Percentiles rank a stretch among this genome's conserved stretches.
phyloP scores from a whole-genome alignment of 2,888 invertebrate species.

The Harpalus rubripes region DNA sequence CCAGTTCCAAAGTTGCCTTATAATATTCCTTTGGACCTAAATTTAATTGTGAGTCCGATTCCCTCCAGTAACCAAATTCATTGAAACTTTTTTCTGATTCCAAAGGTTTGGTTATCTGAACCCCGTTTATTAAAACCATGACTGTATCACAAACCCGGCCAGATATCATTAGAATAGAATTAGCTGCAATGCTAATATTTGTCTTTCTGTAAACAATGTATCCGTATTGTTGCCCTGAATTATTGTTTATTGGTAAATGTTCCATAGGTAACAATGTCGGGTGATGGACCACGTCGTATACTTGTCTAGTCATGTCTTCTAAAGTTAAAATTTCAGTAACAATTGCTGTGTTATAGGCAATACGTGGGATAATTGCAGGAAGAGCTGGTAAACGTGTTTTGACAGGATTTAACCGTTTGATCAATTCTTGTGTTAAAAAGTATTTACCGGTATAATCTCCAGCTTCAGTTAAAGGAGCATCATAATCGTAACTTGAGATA shows the following conservation, averaged over 20 bases:
- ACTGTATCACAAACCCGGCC: slow-evolving; percentile 78
- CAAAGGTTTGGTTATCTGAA: slow-evolving; percentile 74
- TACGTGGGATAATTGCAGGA: slow-evolving; percentile 73
- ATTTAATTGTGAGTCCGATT: slow-evolving; percentile 72
- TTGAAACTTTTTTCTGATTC: slow-evolving; percentile 72
- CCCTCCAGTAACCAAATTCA: slow-evolving; percentile 76
- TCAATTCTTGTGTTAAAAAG: slow-evolving; percentile 82
- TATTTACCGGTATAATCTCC: slow-evolving; percentile 95
- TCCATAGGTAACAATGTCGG: slow-evolving; percentile 73
- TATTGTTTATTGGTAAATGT: slow-evolving; percentile 69
- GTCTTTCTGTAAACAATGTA: slow-evolving; percentile 79
- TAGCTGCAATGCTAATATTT: slow-evolving; percentile 71
- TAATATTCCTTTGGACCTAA: slow-evolving; percentile 71
- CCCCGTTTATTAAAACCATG: slow-evolving; percentile 77
- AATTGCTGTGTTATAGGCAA: slow-evolving; percentile 73
- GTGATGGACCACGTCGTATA: slow-evolving; percentile 61
- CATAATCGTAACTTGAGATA: slow-evolving; percentile 81
- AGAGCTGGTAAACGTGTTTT: slow-evolving; percentile 73
- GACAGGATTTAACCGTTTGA: slow-evolving; percentile 73
- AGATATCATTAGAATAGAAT: slow-evolving; percentile 74
- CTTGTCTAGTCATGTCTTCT: slow-evolving; percentile 68
- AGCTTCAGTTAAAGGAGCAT: slow-evolving; percentile 92
- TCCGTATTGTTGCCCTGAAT: slow-evolving; percentile 78
- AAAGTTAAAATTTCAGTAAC: slow-evolving; percentile 71
- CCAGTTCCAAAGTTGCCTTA: slow-evolving; percentile 75